Base-by-base conservation (phyloP, 2,888 invertebrate species). In the Polydesmus complanatus region DNA sequence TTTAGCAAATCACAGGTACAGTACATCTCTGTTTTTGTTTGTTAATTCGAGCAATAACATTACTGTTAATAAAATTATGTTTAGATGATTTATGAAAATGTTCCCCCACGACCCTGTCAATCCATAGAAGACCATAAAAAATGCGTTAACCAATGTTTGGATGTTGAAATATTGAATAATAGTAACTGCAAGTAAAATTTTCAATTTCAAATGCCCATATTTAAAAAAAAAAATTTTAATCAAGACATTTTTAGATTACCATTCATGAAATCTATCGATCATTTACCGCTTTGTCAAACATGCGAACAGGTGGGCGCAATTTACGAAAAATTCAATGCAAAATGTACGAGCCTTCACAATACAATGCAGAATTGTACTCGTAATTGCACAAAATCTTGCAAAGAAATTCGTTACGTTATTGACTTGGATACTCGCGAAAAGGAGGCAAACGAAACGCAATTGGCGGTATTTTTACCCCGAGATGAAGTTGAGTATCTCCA, bases 341-440 rank as follows among this genome's bases (percentile, higher is more conserved):
- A 2, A 25, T 11, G 2, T n/a, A 48, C 5, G 1, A 22, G 5
- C 56, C 21, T 3, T 23, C 14, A 2, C 37, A 2, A 25, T 2
- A 22, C 8, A 21, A 23, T 22, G 11, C 23, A 57, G 2, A 27
- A 2, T 1, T n/a, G 3, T 11, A 37, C 47, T 1, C 49, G 48
- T 19, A n/a, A 21, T 2, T 57, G 57, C 23, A n/a, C 3, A 14
- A 57, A 49, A 23, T 3, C 57, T 11, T 57, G 57, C 49, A 25
- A 22, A 19, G n/a, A n/a, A 22, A 49, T 18, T 1, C 23, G 23
- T 1, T 57, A 48, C 49, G 57, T 48, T 3, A 18, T 57, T 11
- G 48, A 57, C 48, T 3, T 49, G 57, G 57, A 57, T 49, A 57
- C 57, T 11, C 47, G 57, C 25, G 49, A 49, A 27, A 27, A 27